Base-by-base conservation (phyloP, 1,140 invertebrate genomes). In the Temnothorax nylanderi region DNA sequence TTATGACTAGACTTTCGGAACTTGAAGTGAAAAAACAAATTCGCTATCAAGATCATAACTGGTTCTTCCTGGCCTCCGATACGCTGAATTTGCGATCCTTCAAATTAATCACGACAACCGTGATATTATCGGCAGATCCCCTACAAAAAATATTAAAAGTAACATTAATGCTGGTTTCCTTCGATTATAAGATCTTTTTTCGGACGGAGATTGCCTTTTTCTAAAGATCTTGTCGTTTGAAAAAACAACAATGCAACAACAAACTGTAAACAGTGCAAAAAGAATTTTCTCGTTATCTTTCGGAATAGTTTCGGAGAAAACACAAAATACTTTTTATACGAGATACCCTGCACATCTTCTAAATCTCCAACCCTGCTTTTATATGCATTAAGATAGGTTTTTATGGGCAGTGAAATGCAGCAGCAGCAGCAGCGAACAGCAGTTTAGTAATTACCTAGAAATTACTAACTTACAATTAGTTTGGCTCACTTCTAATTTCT, bases 121-220 rank as follows among this genome's bases (percentile, higher is more conserved):
- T 99, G 74, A 99, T 99, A 95, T 99, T 99, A 95, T 99, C 99
- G 76, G 98, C 96, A 4, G 99, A 99, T 37, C 98, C 98, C 91
- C 98, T 95, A 86, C 11, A 92, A 93, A 67, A 87, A 26, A 85
- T 58, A 64, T 37, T 2, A 32, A 32, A 8, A 47, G 11, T 44
- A 8, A 77, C 5, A 77, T 47, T 65, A 84, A 69, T 58, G 16
- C 18, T 54, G 26, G 26, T 26, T 21, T n/a, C 7, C 5, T 8
- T 56, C 8, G 21, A n/a, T 56, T 56, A 2, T 8, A 56, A 56
- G 7, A n/a, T n/a, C 11, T 56, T 7, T 54, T 56, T 56, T n/a
- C 6, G 54, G 26, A 26, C 26, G 26, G 26, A 26, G 26, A 26
- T 26, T 26, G 26, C 11, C 47, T 13, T 47, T 47, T 11, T 47